Base-by-base conservation (phyloP, 92 coral and sea anemone genomes). In the Actinernus sp. region DNA sequence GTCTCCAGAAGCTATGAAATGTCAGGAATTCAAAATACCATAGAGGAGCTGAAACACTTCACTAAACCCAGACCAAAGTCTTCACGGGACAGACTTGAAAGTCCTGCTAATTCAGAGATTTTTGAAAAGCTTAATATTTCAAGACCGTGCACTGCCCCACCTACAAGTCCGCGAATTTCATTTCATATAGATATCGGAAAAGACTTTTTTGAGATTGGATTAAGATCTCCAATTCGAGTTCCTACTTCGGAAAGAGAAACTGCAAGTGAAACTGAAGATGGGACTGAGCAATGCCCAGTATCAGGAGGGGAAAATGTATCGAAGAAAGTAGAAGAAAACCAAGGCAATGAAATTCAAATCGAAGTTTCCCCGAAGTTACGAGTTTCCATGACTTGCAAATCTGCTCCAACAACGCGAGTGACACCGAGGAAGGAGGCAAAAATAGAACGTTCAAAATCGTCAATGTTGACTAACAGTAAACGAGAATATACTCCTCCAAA, bases 131-230 rank as follows among this genome's bases (percentile, higher is more conserved):
- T 29, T 3, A 29, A 49, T 7, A 62, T 24, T 2, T 29, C 60
- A 18, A 31, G 97, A 21, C 97, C 92, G 1, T 83, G 26, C 58
- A 85, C 89, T 0, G 97, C 97, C 3, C 97, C 97, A 0, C 81
- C 79, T 3, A 66, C 77, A 6, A 74, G 79, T 28, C 83, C 92
- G 1, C 74, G 78, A 34, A 18, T 51, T 71, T 18, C 76, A 41
- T 28, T 71, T 66, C 70, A 26, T 63, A 52, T 17, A 39, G 3
- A 28, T 47, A 14, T 18, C 4, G 2, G 19, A 44, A 45, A 31
- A 63, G 55, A 36, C 31, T 58, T 48, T 54, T 24, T 53, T 33
- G 22, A 55, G 44, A 8, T 32, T 68, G 24, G 63, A 50, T 28
- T 17, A 64, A 54, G 34, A 65, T n/a, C 67, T 33, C 57, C 77